Evolutionary conservation across 2,113 vertebrate species (phyloP).

Genomic region (Halichoerus grypus): DNA sequence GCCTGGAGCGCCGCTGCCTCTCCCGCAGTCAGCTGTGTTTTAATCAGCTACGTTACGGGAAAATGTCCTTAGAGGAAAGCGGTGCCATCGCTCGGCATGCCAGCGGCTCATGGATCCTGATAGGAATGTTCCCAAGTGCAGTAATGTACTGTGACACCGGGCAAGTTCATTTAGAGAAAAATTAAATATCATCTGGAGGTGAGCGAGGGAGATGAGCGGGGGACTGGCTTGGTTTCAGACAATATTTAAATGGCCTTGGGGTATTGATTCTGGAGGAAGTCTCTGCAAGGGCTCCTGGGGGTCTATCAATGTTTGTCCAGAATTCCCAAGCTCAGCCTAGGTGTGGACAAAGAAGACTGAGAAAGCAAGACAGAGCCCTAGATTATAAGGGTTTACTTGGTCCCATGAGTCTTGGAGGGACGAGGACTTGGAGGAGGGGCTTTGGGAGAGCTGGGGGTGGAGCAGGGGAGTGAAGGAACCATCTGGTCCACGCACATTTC

Average conservation of each 20-base stretch:
- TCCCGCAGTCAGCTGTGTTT: constrained; percentile 80
- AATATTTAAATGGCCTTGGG: neutral
- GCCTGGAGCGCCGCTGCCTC: neutral
- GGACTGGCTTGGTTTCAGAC: neutral
- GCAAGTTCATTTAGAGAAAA: constrained; percentile 78
- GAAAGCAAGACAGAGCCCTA: neutral
- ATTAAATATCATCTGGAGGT: constrained; percentile 75
- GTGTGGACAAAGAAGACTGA: neutral
- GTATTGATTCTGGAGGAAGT: neutral
- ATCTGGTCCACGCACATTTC: rapidly evolving
- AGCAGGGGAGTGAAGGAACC: neutral
- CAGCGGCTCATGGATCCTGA: constrained; percentile 53
- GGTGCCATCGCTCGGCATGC: constrained; percentile 29
- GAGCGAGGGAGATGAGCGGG: neutral
- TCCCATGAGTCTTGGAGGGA: neutral
- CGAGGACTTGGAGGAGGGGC: neutral
- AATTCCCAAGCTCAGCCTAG: neutral
- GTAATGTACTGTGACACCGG: constrained; percentile 69
- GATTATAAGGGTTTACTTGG: neutral
- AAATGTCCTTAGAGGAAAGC: constrained; percentile 79
- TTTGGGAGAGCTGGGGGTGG: neutral
- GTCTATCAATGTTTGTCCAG: neutral
- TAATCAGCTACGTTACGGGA: constrained; percentile 80
- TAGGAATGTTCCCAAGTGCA: constrained; percentile 75
- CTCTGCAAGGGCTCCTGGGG: neutral